Conservation (phyloP, 64 coral and sea anemone genomes). For the Exaiptasia diaphana region DNA sequence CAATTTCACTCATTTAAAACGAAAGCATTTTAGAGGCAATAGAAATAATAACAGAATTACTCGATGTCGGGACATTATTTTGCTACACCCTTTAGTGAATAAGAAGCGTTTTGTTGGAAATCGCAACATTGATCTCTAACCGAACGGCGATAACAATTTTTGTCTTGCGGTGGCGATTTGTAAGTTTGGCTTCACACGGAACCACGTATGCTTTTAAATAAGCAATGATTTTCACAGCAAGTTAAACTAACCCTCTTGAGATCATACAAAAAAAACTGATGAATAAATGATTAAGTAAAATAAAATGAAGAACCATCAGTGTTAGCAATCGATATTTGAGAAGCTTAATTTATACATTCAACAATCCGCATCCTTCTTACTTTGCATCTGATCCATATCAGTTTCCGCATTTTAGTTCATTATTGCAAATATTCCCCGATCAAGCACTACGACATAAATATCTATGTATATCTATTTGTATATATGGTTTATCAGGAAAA, state of each 20-base stretch:
- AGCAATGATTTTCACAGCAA: background rate
- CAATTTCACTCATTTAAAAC: background rate
- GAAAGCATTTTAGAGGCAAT: background rate
- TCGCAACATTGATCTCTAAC: background rate
- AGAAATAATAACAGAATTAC: background rate
- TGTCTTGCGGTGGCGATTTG: background rate
- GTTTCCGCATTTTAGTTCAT: no score
- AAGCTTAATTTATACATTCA: no score
- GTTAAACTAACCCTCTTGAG: constrained; percentile 4
- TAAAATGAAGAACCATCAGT: no score
- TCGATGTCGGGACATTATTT: background rate
- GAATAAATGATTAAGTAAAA: constrained; percentile 13
- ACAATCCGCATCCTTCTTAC: no score
- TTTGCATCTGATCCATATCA: no score
- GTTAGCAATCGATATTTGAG: no score
- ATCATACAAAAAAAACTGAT: background rate
- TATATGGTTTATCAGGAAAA: no score
- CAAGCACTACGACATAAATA: no score
- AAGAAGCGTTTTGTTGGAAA: background rate
- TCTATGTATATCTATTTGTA: no score
- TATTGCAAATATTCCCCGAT: no score
- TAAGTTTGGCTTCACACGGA: no score
- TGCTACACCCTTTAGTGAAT: background rate
- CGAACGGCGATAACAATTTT: background rate
- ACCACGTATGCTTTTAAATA: background rate